phyloP scores from a whole-genome alignment of 2,113 vertebrate species.

The Ictalurus furcatus region DNA sequence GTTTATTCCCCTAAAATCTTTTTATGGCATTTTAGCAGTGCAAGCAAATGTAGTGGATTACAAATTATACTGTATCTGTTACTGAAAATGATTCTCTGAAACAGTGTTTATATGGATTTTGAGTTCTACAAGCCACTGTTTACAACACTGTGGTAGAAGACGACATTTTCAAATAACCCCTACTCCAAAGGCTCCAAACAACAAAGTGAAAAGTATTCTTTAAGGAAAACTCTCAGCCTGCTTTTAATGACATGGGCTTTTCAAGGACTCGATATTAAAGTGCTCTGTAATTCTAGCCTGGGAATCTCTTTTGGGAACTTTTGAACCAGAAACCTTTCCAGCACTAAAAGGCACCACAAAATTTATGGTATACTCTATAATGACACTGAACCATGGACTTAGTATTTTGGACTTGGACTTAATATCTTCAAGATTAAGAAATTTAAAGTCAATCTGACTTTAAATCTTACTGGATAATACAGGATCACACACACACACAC shows the following conservation, averaged over 20 bases:
- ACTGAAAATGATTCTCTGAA: background rate
- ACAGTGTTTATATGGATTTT: slow-evolving; percentile 17
- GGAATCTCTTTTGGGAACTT: background rate
- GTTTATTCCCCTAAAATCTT: background rate
- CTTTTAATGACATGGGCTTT: slow-evolving; percentile 22
- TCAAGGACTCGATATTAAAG: background rate
- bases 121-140: slow-evolving; percentile 5
- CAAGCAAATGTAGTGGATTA: background rate
- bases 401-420: background rate
- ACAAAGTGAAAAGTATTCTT: background rate
- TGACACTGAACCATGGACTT: background rate
- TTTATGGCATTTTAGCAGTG: background rate
- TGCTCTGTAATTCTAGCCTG: slow-evolving; percentile 13
- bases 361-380: background rate
- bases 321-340: slow-evolving; percentile 6
- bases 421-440: background rate
- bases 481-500: background rate
- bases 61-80: background rate
- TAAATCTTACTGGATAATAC: too few relatives aligned
- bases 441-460: background rate
- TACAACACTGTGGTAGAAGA: background rate
- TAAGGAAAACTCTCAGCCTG: background rate
- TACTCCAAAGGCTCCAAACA: background rate
- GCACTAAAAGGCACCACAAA: background rate
- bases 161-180: background rate